A percentile compares a stretch with the other conserved stretches of the same genome.
Evolutionary conservation across 2,113 vertebrate genomes (phyloP).

Genomic region (Noturus placidus): DNA sequence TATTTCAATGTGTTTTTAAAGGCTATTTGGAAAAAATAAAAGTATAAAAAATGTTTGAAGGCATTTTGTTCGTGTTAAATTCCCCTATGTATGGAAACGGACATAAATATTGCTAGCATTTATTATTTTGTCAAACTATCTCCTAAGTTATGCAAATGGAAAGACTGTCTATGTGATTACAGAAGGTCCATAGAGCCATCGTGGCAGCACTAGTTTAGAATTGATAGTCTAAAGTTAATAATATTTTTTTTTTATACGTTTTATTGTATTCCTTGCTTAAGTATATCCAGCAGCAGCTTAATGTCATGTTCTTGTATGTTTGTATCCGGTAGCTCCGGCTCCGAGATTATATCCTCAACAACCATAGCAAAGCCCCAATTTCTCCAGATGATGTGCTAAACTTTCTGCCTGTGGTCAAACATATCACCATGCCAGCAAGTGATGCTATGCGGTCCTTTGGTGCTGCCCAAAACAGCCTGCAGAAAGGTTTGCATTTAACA

Average conservation of each 20-base stretch:
- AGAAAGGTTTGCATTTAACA: conserved; percentile 68
- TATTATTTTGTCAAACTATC: background rate
- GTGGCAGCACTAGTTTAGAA: background rate
- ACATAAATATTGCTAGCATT: background rate
- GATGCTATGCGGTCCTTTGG: conserved; percentile 67
- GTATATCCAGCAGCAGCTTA: background rate
- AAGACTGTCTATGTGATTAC: background rate
- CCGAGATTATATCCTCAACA: conserved; percentile 76
- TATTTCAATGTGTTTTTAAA: too few relatives aligned
- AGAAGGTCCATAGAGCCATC: background rate
- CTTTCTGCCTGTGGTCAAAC: conserved; percentile 78
- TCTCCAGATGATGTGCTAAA: conserved; percentile 78
- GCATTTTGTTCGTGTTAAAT: too few relatives aligned
- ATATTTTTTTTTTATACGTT: too few relatives aligned
- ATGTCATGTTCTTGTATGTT: conserved; percentile 29
- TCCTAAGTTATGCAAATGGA: background rate
- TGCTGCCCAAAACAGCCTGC: conserved; percentile 68
- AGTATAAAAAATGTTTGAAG: too few relatives aligned
- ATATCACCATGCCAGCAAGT: conserved; percentile 64
- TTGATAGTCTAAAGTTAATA: background rate
- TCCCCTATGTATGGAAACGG: too few relatives aligned
- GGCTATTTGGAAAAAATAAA: too few relatives aligned
- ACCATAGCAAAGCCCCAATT: conserved; percentile 75
- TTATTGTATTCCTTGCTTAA: background rate
- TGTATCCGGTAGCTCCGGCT: conserved; percentile 69